Evolutionary conservation across 2,888 invertebrate genomes (phyloP), one percentile per base, ranked within the genome.

Genomic region (Agrochola litura): DNA sequence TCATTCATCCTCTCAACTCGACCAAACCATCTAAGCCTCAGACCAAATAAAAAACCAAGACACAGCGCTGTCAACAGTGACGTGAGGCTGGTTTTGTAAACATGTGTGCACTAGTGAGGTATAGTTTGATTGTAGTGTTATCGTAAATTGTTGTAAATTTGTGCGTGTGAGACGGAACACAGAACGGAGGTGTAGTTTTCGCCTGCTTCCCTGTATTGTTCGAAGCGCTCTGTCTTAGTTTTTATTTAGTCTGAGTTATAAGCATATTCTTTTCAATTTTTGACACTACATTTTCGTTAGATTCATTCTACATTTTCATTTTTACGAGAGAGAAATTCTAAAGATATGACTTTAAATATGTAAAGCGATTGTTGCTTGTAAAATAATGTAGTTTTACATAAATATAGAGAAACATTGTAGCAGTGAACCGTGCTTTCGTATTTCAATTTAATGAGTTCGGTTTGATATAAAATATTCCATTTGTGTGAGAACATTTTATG

Each of bases 361-460:
- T 67, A 75, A 76, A 79, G 25, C 60, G 64, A 66, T 30, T 61
- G 77, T 77, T 69, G 64, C 66, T 77, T 69, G 75, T 73, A 37
- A 80, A 68, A 68, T 56, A 56, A 77, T 67, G 41, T 68, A 75
- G 73, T 81, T 84, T 73, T 80, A 30, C 73, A 86, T 84, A 54
- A 82, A 78, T 16, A 78, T 73, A 37, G 43, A 69, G 25, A 77
- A 84, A 76, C 41, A 81, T 70, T 63, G 30, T 68, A 12, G 70
- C 56, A 19, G 10, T 22, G 46, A 68, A 60, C 61, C 14, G 54
- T n/a, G 19, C 72, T 70, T 79, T 77, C 52, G 43, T 81, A 77
- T 83, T 84, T n/a, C 74, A 73, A 70, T 73, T 83, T 84, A 83
- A 84, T 84, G 83, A 83, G 72, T 84, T 81, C 49, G 73, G 84